Evolutionary conservation across 1,140 invertebrate genomes (phyloP), one percentile per base, ranked within the genome.

Genomic region (Drosophila ananassae): DNA sequence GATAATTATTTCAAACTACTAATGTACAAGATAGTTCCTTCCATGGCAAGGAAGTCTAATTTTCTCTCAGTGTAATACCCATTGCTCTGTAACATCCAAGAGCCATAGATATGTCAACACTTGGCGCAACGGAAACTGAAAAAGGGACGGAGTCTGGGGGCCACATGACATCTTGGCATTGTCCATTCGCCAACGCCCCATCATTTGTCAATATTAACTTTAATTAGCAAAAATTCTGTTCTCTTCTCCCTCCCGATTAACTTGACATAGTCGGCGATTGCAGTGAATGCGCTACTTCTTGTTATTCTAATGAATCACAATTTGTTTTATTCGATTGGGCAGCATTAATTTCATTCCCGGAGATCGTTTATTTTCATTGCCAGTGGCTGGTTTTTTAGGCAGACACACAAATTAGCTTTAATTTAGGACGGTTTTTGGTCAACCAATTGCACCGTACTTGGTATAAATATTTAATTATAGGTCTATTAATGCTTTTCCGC

Each of bases 181-280:
- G 83, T 79, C 79, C 79, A 53, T 62, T 59, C 63, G 53, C 71
- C 71, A 74, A 74, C 72, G 72, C 72, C 72, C 52, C 83, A 87
- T 87, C 83, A 87, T 87, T 87, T 87, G 83, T 87, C 83, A 87
- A 83, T 87, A 87, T 87, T 89, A 87, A 87, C 59, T 87, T 87
- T 87, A 87, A 87, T 87, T 87, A 83, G 83, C 83, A 66, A 89
- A 81, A 68, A 52, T 52, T 34, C 44, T 46, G 34, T 50, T 51
- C 30, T 41, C 30, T 66, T 63, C 46, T 41, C 25, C 22, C 32
- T 34, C 34, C 25, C 63, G 63, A 52, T 67, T 67, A 67, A 67
- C 59, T 64, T 67, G 63, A 67, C 63, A 67, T 67, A 67, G 63
- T 67, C 13, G 9, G 47, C 57, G 30, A 52, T 60, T 60, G 57